Evolutionary conservation across 2,113 vertebrate species (phyloP), one percentile per base, ranked within the genome.

Genomic region (Gymnobelideus leadbeateri): DNA sequence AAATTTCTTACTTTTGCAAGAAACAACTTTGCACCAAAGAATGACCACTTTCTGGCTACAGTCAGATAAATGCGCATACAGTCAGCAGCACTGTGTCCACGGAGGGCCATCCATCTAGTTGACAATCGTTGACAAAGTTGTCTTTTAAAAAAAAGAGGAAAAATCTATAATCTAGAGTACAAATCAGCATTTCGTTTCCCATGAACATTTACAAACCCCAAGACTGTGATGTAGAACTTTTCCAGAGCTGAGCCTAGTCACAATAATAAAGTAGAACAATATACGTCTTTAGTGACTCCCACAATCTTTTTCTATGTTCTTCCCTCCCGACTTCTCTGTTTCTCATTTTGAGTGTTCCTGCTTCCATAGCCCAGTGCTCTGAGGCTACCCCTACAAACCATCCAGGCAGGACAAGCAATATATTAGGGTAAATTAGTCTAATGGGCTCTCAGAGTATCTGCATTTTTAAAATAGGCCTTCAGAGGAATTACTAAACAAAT

Each of bases 41-140:
- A 99, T 0, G 99, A 98, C 99, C 99, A 99, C 98, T 99, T 99
- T 97, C 99, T 99, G 95, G 99, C 99, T 49, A 99, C 99, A 0
- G 99, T 99, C 97, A 99, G 98, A 91, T 99, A 99, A 97, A 99
- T 99, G 96, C 99, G 99, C 92, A 99, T 98, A 12, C 99, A 99
- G 77, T 99, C 99, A 0, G 99, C 97, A 89, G 99, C 98, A 53
- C 98, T 99, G 94, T 99, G 99, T 91, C 99, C 99, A 92, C 99
- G 99, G 89, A 99, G 99, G 68, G 99, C 99, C 97, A 99, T 99
- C 99, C 99, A 99, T 94, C 99, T 99, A 1, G 99, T 98, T 6
- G 99, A 99, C 53, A 99, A 98, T 68, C 99, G 98, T 98, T 99
- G 99, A 97, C 99, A 98, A 93, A 99, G 99, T 97, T 99, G 99